Evolutionary conservation across 2,888 invertebrate species (phyloP), one percentile per base, ranked within the genome.

Genomic region (Eristalis tenax): DNA sequence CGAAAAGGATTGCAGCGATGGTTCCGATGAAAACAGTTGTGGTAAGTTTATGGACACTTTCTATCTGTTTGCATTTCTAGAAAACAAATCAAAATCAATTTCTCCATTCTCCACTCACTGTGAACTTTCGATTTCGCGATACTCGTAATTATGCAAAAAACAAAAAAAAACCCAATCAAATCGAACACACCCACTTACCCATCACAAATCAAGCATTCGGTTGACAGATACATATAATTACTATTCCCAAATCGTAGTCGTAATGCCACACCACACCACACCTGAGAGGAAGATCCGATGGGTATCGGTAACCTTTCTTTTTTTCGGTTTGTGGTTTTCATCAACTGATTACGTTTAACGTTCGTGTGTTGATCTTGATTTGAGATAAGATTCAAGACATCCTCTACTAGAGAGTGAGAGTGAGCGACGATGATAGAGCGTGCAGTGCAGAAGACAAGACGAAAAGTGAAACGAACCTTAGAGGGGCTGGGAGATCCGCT

Each of bases 1-100:
- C 71, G 97, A 97, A 91, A 97, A 96, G 91, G 97, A 98, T 93
- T 98, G 98, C 91, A 92, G 94, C 1, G 98, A 98, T 91, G 97
- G 97, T 70, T 98, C 97, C 35, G 98, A 98, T 91, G 98, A 98
- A 93, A 98, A 97, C 92, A 95, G 96, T 91, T 98, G 98, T 92
- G 97, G 98, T 98, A 93, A 95, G 97, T 94, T 78, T n/a, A 38
- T n/a, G 56, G 38, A 50, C 50, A 82, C 82, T 86, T 86, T 86
- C 86, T 78, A 57, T 75, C 35, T 26, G 11, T 22, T 4, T 6
- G n/a, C 32, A 1, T 32, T 8, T 1, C 5, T 32, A 61, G 10
- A 35, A 13, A 64, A 64, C 35, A 8, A 32, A 32, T 32, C 4
- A 32, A 32, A 32, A 5, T 6, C 4, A 32, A 32, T 32, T 6